Evolutionary conservation across 2,888 invertebrate genomes (phyloP).

Genomic region (Pomacea canaliculata): DNA sequence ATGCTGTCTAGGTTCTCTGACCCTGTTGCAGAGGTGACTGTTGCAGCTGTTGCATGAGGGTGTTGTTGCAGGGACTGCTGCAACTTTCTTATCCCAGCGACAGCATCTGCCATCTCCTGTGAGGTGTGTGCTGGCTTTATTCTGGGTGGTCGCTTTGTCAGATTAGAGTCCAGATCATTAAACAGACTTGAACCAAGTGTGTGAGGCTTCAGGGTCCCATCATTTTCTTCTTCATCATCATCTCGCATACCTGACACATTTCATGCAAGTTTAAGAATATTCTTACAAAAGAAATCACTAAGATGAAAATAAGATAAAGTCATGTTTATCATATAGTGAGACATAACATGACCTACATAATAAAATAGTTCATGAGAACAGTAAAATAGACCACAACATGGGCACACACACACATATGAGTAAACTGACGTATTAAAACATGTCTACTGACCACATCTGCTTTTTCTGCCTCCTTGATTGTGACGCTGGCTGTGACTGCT

Average conservation of each 20-base stretch:
- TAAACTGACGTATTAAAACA: no score
- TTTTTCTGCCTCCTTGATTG: conserved; percentile 47
- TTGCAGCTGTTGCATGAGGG: background rate
- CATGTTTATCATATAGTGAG: no score
- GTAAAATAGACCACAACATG: no score
- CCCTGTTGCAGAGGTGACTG: conserved; percentile 18
- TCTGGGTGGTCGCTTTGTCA: conserved; percentile 37
- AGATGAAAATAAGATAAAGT: no score
- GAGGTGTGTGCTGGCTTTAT: conserved; percentile 47
- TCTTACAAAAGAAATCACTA: no score
- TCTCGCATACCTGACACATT: conserved; percentile 47
- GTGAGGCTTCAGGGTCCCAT: background rate
- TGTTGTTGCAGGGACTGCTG: conserved; percentile 41
- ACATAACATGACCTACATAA: no score
- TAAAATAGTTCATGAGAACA: no score
- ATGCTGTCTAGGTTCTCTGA: background rate
- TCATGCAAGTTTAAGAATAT: background rate
- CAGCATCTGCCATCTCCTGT: conserved; percentile 51
- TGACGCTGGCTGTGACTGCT: background rate
- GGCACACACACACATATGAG: no score
- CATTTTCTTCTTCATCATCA: conserved; percentile 32
- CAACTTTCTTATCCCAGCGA: conserved; percentile 58
- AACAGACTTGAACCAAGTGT: conserved; percentile 38
- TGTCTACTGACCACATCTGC: conserved; percentile 29
- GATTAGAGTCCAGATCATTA: conserved; percentile 29